Conservation (phyloP, 2,888 invertebrate species). For the Matsumyia berberina region DNA sequence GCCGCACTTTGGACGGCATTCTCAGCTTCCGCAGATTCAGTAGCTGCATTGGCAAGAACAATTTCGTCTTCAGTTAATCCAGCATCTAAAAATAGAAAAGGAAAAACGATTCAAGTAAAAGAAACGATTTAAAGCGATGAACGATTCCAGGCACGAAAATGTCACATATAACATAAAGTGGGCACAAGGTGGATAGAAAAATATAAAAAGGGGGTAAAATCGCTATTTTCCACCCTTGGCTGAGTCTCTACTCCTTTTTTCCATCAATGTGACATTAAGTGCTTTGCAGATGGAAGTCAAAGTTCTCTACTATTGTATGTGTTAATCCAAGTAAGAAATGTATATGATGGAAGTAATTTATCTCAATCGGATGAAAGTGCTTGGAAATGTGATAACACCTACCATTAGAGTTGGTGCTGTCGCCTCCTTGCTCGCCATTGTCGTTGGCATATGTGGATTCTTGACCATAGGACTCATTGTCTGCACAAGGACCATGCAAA, state of each 20-base stretch:
- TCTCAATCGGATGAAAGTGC: slow-evolving; percentile 65
- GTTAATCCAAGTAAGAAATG: slow-evolving; percentile 74
- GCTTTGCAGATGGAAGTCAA: slow-evolving; percentile 57
- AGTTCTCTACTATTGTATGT: slow-evolving; percentile 64
- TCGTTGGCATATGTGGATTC: slow-evolving; percentile 78
- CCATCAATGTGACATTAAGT: slow-evolving; percentile 70
- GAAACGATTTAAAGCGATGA: slow-evolving; percentile 40
- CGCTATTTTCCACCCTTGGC: slow-evolving; percentile 62
- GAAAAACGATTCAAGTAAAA: slow-evolving; percentile 36
- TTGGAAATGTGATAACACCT: slow-evolving; percentile 77
- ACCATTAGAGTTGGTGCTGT: slow-evolving; percentile 81
- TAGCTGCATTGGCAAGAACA: slow-evolving; percentile 92
- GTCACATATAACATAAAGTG: slow-evolving; percentile 54
- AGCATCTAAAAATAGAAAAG: slow-evolving; percentile 86
- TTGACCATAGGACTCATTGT: slow-evolving; percentile 79
- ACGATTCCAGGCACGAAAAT: slow-evolving; percentile 68
- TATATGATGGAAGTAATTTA: slow-evolving; percentile 67
- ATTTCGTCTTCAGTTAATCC: slow-evolving; percentile 96
- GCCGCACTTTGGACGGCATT: slow-evolving; percentile 90
- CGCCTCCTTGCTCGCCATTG: slow-evolving; percentile 75
- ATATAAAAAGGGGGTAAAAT: slow-evolving; percentile 48
- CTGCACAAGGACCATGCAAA: slow-evolving; percentile 77
- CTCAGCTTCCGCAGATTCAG: slow-evolving; percentile 91
- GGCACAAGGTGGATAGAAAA: slow-evolving; percentile 35
- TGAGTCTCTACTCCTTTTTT: slow-evolving; percentile 22